Conservation (phyloP, 2,888 invertebrate species). For the Drosophila greeni region DNA sequence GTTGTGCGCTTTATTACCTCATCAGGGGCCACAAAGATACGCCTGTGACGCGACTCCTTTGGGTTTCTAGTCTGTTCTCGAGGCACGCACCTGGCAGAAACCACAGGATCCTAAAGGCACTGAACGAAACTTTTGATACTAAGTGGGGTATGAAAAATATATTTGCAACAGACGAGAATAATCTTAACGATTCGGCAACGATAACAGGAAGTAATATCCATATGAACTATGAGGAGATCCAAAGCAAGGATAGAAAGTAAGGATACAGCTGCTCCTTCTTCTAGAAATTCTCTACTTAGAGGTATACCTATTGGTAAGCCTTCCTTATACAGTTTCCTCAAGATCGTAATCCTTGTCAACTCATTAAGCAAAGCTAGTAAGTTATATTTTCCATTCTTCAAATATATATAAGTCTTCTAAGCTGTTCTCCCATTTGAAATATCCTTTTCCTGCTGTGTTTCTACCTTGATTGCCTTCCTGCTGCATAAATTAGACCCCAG, state of each 20-base stretch:
- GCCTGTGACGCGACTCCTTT: conserved; percentile 2
- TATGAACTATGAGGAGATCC: too few relatives aligned
- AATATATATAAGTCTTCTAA: background rate
- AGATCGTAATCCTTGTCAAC: background rate
- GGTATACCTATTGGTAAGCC: too few relatives aligned
- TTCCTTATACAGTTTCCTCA: background rate
- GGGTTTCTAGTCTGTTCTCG: conserved; percentile 25
- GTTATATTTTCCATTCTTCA: background rate
- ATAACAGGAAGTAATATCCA: too few relatives aligned
- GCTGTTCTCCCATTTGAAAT: background rate
- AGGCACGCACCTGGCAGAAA: conserved; percentile 39
- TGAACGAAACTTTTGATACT: background rate
- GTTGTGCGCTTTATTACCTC: conserved; percentile 37
- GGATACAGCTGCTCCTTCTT: too few relatives aligned
- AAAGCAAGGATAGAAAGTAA: too few relatives aligned
- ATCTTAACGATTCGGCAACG: too few relatives aligned
- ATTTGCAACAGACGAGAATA: background rate
- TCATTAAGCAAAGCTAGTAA: too few relatives aligned
- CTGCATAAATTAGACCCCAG: conserved; percentile 62
- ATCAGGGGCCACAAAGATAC: conserved; percentile 30
- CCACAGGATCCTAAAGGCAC: background rate
- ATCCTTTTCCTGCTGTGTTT: background rate
- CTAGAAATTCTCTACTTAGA: too few relatives aligned
- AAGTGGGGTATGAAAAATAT: background rate
- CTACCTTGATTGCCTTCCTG: conserved; percentile 33